Evolutionary conservation across 2,888 invertebrate genomes (phyloP), one percentile per base, ranked within the genome.

Genomic region (Tridacna gigas): DNA sequence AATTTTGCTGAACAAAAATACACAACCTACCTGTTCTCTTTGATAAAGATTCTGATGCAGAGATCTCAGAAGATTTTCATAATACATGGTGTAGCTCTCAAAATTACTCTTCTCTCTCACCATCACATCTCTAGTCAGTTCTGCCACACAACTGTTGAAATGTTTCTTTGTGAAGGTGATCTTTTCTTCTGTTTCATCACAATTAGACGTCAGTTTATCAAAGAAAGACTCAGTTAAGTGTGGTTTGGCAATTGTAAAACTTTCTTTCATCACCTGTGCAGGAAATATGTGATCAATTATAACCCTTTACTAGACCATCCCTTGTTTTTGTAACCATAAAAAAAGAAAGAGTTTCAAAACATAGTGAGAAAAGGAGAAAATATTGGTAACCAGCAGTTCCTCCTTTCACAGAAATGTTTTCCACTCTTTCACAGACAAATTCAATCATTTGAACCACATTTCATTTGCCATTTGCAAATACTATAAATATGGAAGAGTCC

Each of bases 61-160:
- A 20, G 90, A 88, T 74, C 93, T 86, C 74, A 95, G 89, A 47
- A 94, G 85, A 76, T 93, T 94, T 85, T 95, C 95, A 89, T 95
- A 95, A 83, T 94, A 94, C 92, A 92, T 94, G 25, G 93, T 93
- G 88, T 95, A 95, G 79, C 92, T 94, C 76, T 94, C 94, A 89
- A 93, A 95, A 77, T 91, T 93, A 37, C 91, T 90, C 77, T 90
- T 93, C 87, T 95, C 94, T 74, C 94, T 88, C 9, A 87, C 89
- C 93, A 94, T 94, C 45, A 94, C 90, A 60, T 89, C 91, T 25
- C 90, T 86, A 9, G 93, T 92, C 28, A 95, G 90, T 47, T 90
- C 87, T 7, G 90, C 84, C 13, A 95, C 79, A 88, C 94, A 94
- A 18, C 83, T 73, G 56, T 93, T 91, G 25, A 95, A 86, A 79